Conservation (phyloP, 1,140 invertebrate species). For the Habropoda laboriosa region DNA sequence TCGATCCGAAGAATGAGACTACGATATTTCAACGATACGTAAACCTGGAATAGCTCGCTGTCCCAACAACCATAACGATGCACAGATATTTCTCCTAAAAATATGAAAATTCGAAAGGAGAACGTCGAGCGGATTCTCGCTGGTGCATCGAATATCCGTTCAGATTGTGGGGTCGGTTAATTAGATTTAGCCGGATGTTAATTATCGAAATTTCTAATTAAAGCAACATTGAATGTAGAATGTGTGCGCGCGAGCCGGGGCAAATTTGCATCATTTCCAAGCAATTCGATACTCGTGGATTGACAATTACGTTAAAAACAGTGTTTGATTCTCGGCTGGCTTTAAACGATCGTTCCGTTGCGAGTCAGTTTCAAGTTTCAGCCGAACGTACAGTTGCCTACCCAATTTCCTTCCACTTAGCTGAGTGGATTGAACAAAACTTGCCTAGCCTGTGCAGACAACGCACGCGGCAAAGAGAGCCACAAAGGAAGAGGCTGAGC, state of each 20-base stretch:
- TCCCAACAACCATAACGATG: too few relatives aligned
- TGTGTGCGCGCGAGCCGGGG: too few relatives aligned
- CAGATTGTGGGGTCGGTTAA: not conserved
- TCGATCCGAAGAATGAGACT: too few relatives aligned
- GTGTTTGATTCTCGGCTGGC: not conserved
- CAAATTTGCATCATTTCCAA: not conserved
- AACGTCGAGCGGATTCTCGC: too few relatives aligned
- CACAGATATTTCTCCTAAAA: too few relatives aligned
- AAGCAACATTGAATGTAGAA: too few relatives aligned
- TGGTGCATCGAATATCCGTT: not conserved
- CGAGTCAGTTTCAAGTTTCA: not conserved
- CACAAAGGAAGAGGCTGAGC: not conserved
- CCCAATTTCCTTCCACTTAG: slow-evolving; percentile 60
- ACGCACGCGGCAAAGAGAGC: not conserved
- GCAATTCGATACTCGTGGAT: not conserved
- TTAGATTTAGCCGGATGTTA: not conserved
- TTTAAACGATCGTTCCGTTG: not conserved
- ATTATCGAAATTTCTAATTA: slow-evolving; percentile 8
- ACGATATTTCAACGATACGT: too few relatives aligned
- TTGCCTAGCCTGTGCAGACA: slow-evolving; percentile 11
- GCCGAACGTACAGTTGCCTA: not conserved
- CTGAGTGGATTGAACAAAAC: slow-evolving; percentile 55
- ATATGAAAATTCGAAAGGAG: too few relatives aligned
- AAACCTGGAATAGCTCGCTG: too few relatives aligned
- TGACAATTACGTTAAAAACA: slow-evolving; percentile 15